phyloP scores from a whole-genome alignment of 2,113 vertebrate genomes.

The Thamnophis sirtalis region DNA sequence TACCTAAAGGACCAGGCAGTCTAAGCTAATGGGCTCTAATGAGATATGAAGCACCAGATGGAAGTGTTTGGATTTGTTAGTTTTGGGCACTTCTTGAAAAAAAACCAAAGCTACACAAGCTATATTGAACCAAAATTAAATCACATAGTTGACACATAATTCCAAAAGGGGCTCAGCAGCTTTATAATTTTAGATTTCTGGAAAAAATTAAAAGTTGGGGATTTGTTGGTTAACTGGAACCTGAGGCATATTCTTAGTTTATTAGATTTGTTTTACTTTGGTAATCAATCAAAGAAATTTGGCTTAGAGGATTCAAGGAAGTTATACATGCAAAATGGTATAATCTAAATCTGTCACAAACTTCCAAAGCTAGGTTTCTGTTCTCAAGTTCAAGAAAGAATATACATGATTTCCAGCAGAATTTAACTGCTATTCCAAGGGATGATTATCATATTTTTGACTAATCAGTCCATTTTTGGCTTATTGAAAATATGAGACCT shows the following conservation, averaged over 20 bases:
- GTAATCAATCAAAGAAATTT: neutral
- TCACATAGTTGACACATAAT: neutral
- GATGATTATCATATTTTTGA: neutral
- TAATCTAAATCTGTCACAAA: neutral
- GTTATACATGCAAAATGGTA: neutral
- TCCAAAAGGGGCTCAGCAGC: neutral
- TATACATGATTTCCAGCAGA: neutral
- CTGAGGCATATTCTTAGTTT: neutral
- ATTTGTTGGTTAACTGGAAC: neutral
- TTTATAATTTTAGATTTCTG: neutral
- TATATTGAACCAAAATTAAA: neutral
- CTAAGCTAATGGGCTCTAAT: neutral
- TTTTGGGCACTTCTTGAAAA: neutral
- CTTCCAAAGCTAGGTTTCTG: neutral
- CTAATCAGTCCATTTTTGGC: neutral
- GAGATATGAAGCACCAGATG: neutral
- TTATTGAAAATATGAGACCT: neutral
- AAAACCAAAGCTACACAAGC: neutral
- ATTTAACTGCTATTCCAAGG: neutral
- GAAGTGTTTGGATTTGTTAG: neutral
- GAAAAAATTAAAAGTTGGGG: neutral
- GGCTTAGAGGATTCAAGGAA: neutral
- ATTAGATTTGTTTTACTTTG: neutral
- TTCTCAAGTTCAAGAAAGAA: neutral
- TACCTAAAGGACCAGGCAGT: neutral